These are phyloP conservation scores for Rutpela maculata DNA, from an alignment of 2,888 invertebrate species.

Conservation along the genomic window DNA sequence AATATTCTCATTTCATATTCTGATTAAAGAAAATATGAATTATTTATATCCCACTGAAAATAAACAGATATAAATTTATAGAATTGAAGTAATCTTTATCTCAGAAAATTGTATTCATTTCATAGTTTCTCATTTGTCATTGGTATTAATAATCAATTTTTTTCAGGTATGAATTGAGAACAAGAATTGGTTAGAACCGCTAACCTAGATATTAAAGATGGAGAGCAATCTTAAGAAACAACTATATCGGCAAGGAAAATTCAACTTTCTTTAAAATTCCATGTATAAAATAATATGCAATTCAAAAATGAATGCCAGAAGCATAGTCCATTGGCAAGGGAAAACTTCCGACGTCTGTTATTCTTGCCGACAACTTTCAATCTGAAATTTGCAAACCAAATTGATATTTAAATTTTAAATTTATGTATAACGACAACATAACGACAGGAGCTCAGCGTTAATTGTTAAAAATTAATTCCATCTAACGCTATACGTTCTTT, in stretches of 20 bases:
- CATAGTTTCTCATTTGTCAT: not conserved
- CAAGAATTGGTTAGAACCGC: not conserved
- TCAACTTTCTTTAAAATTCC: not conserved
- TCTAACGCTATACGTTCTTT: not conserved
- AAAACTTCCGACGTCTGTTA: constrained; percentile 63
- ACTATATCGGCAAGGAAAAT: not conserved
- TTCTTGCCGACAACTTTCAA: constrained; percentile 61
- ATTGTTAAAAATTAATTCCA: constrained; percentile 29
- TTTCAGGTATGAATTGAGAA: not conserved
- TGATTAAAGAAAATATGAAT: too few species aligned
- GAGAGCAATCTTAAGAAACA: not conserved
- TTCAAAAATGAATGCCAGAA: constrained; percentile 34
- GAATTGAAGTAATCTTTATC: not conserved
- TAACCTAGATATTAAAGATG: not conserved
- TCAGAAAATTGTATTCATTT: not conserved
- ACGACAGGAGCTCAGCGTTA: constrained; percentile 37
- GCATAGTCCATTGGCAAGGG: constrained; percentile 41
- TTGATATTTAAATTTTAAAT: constrained; percentile 77
- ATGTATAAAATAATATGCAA: constrained; percentile 34
- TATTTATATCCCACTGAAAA: too few species aligned
- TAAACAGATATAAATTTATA: too few species aligned
- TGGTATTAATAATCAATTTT: not conserved
- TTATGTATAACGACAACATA: constrained; percentile 60
- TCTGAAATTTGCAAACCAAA: constrained; percentile 75
- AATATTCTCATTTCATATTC: too few species aligned